Evolutionary conservation across 2,113 vertebrate genomes (phyloP).

Genomic region (Acrocephalus arundinaceus): DNA sequence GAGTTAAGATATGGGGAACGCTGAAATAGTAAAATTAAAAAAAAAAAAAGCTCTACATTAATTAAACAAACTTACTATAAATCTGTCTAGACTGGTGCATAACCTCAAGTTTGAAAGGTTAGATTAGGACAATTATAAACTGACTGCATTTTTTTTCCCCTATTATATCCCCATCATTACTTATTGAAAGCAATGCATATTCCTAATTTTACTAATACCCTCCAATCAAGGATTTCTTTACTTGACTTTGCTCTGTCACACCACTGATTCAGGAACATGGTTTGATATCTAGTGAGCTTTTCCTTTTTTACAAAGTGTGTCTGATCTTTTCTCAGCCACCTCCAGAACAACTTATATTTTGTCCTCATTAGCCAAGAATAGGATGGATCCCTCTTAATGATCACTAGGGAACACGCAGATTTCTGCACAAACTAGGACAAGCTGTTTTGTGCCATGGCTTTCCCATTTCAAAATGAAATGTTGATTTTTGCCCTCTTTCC

Average conservation of each 20-base stretch:
- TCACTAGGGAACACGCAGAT: background rate
- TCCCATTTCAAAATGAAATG: background rate
- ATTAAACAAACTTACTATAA: background rate
- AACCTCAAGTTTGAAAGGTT: background rate
- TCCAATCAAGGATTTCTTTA: background rate
- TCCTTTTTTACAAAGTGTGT: background rate
- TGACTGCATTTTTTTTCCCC: background rate
- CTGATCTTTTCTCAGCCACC: background rate
- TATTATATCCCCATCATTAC: background rate
- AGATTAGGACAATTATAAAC: background rate
- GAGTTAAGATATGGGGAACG: background rate
- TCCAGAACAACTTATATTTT: background rate
- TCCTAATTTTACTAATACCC: background rate
- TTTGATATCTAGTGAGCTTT: background rate
- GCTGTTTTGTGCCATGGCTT: background rate
- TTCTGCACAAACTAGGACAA: constrained; percentile 26
- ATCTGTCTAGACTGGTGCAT: background rate
- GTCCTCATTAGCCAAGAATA: constrained; percentile 27
- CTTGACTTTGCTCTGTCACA: background rate
- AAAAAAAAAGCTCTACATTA: background rate
- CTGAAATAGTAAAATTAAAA: background rate
- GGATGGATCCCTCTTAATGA: background rate
- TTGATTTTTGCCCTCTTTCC: background rate
- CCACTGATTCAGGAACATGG: background rate
- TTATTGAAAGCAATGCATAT: background rate